Base-by-base conservation (phyloP, 2,888 invertebrate species). In the Melanophora roralis region DNA sequence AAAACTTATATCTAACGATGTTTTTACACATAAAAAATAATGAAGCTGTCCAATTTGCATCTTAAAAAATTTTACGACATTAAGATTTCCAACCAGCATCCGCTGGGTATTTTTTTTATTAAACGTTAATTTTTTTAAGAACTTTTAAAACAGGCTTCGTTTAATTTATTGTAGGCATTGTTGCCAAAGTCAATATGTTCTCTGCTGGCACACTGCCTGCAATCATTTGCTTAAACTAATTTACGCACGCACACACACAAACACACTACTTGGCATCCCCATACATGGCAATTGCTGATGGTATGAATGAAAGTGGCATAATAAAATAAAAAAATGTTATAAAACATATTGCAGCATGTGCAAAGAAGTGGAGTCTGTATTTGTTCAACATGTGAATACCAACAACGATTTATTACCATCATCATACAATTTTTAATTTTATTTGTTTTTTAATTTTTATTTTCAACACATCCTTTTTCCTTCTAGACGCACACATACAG, bases 121-220 rank as follows among this genome's bases (percentile, higher is more conserved):
- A n/a, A n/a, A n/a, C n/a, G n/a, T n/a, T n/a, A n/a, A n/a, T n/a
- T n/a, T 27, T 27, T 53, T 16, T 34, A 34, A 9, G 16, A n/a
- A 34, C 16, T 14, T 43, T n/a, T 23, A 1, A 23, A 4, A 1
- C 1, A 14, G 11, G 11, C 12, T 7, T 34, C n/a, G 34, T 47
- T n/a, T 9, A 21, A 23, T 21, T 21, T 34, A 19, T 36, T 1
- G 43, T 68, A 72, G 80, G 80, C 79, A 75, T 72, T 80, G 68
- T 73, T 64, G 38, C 14, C 67, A 78, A 47, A 55, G 51, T 40
- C 65, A 65, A 32, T 72, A 72, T 59, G 21, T 6, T 69, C 32
- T 16, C n/a, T 34, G 47, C 32, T n/a, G 32, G 45, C 19, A 32
- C 21, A 27, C 8, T 53, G 49, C 19, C 34, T 43, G 43, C 21